Base-by-base conservation (phyloP, 2,113 vertebrate species). In the Steatornis caripensis region DNA sequence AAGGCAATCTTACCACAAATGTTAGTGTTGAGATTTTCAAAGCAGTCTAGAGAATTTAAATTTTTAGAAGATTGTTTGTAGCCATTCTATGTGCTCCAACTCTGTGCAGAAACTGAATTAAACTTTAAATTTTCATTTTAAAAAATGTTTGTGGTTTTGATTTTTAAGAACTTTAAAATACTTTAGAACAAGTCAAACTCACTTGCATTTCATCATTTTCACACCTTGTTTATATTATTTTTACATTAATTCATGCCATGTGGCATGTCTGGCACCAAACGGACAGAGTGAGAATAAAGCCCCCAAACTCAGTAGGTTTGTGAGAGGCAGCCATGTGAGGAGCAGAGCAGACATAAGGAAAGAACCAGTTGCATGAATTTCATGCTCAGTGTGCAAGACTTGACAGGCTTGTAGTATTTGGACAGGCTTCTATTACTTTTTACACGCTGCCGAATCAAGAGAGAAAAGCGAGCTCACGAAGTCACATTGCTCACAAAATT, bases 321-420 rank as follows among this genome's bases (percentile, higher is more conserved):
- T 41, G 54, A 82, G 17, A 79, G 53, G 86, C 39, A 93, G 66
- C 66, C 77, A 66, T 65, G 71, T 1, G 1, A 95, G 30, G 5
- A 74, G 23, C 37, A 37, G n/a, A 65, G 37, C n/a, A 95, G 83
- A 77, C 71, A 72, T 53, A 90, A 85, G 80, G 83, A 61, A 79
- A 79, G 71, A 95, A 95, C 57, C 86, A 95, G 90, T 46, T 86
- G 79, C 54, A 70, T 15, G 17, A 65, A 95, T 92, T 92, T 84
- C 64, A 89, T n/a, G 68, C 41, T 89, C 76, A 66, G 49, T 41
- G n/a, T 74, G 68, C 83, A 96, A 45, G 26, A 69, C 46, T 89
- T 89, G 89, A 95, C 88, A 96, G 54, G 68, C 41, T 37, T 84
- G 5, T 84, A 74, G 18, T 36, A 81, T 49, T 91, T n/a, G 87